Base-by-base conservation (phyloP, 92 coral and sea anemone genomes). In the Porites rus region DNA sequence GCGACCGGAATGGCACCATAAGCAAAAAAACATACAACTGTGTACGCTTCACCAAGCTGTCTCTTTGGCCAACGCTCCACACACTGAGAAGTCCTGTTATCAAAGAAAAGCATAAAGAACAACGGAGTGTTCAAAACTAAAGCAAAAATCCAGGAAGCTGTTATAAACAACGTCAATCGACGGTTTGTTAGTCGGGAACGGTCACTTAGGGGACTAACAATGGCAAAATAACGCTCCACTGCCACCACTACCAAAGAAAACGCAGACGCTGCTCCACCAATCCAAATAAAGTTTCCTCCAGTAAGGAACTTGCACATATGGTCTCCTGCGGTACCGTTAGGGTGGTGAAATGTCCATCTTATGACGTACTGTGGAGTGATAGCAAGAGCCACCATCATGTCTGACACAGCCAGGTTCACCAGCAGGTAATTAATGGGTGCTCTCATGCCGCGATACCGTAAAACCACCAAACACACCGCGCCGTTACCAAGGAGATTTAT, bases 1-100 rank as follows among this genome's bases (percentile, higher is more conserved):
- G 87, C 86, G 16, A 93, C 52, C 1, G 98, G 98, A 22, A 94
- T 80, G 2, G 89, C 84, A 10, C 98, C 98, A 52, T 87, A 82
- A 0, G 85, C 84, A 0, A 82, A 68, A 80, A 90, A 88, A 63
- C 96, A 94, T 62, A 87, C 85, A 25, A 90, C 83, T 28, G 96
- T 82, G 90, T 88, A 94, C 18, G 83, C 62, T 73, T 94, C 86
- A 10, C 66, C 91, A 13, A 89, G 60, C 3, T 31, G 64, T 28
- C 0, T 13, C 52, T 64, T 75, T 8, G 75, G 17, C 88, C 88
- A 84, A 3, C 6, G 31, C 68, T 84, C 81, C n/a, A 11, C 18
- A 43, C 82, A 84, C 11, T 75, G 75, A 8, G 10, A 25, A 1
- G 1, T 18, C 52, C 59, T 54, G 52, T 75, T 12, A 17, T 64